Base-by-base conservation (phyloP, 64 coral and sea anemone species). In the Hydrozoanthus tunicans region DNA sequence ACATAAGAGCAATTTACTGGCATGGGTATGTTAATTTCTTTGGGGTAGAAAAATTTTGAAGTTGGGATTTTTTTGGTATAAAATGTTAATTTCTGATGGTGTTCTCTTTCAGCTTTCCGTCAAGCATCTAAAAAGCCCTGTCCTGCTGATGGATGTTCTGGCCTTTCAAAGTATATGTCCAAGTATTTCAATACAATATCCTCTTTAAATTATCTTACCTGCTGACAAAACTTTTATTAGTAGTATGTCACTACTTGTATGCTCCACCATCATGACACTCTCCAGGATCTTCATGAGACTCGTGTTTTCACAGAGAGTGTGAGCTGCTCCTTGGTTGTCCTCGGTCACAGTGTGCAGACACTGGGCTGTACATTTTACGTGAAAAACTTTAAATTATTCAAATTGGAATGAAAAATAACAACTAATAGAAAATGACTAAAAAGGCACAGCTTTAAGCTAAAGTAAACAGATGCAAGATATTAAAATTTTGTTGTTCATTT, bases 281-380 rank as follows among this genome's bases (percentile, higher is more conserved):
- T 96, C 95, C 12, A 96, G 89, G 58, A 73, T 89, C 32, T 96
- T 96, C 95, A 96, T 96, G 9, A 94, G 77, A 23, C 84, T 61
- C 72, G 92, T 94, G 58, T 69, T 91, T 73, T 93, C 89, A 94
- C 95, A 92, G 6, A 96, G 90, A 10, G 59, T 58, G 11, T 96
- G 95, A 75, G 95, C 90, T 59, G 95, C 95, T 59, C 51, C 11
- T 3, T 32, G 23, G 59, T 96, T 96, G 82, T 96, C 92, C 88
- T 96, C 95, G 77, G 95, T 96, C 53, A 96, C 95, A 51, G 95
- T 96, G 20, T 96, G 95, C 62, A 96, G 89, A 64, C 92, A 96
- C 64, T 96, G 95, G 43, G 95, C 95, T 96, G 67, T 64, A 6
- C 12, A 89, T 63, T 55, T 9, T 70, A 58, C 60, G 53, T 13